phyloP scores from a whole-genome alignment of 2,113 vertebrate species.

The Scomber scombrus region DNA sequence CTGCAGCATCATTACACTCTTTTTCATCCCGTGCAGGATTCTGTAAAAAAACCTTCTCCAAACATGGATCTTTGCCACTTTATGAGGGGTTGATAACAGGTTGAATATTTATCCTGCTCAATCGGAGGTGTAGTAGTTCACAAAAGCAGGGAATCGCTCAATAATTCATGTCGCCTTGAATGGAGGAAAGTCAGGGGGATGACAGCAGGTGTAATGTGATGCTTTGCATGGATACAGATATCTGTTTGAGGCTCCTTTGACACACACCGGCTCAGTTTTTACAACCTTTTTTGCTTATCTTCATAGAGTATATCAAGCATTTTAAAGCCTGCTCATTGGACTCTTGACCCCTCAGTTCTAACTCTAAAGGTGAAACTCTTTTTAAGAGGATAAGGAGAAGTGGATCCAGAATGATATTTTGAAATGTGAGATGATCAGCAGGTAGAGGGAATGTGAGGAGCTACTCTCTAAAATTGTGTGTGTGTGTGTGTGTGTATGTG shows the following conservation, averaged over 20 bases:
- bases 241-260: conserved; percentile 42
- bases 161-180: conserved; percentile 74
- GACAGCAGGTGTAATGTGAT: conserved; percentile 76
- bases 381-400: not conserved
- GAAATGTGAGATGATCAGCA: conserved; percentile 53
- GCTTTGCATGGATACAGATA: conserved; percentile 67
- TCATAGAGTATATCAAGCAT: not conserved
- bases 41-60: not conserved
- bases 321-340: not conserved
- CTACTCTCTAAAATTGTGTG: conserved; percentile 26
- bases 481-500: conserved; percentile 20
- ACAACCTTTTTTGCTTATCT: conserved; percentile 42
- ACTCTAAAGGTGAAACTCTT: not conserved
- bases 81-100: conserved; percentile 29
- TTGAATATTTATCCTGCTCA: conserved; percentile 45
- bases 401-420: conserved; percentile 4
- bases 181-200: conserved; percentile 62
- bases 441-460: conserved; percentile 46
- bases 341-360: not conserved
- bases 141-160: conserved; percentile 57
- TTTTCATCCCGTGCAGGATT: not conserved
- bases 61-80: conserved; percentile 9
- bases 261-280: conserved; percentile 40
- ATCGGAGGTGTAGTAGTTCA: conserved; percentile 65
- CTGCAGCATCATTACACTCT: not conserved